Evolutionary conservation across 2,888 invertebrate genomes (phyloP), one percentile per base, ranked within the genome.

Genomic region (Ommatoiulus sabulosus): DNA sequence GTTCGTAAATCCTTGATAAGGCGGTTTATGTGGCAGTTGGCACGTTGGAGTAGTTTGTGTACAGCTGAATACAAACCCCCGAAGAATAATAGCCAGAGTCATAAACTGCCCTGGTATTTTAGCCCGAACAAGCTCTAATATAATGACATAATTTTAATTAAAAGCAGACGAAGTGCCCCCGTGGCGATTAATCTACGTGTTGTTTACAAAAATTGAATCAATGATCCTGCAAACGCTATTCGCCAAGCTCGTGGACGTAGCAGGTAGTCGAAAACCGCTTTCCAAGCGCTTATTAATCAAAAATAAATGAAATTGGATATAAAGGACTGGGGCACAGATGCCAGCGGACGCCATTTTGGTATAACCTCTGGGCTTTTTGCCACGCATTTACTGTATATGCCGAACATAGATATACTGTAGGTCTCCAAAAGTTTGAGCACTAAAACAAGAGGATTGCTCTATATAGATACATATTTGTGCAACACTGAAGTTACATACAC

Each of bases 1-100:
- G 57, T 57, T 57, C 57, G 57, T 57, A 57, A 57, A 57, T 57
- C 57, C 57, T 57, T 57, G 57, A 57, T 57, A 57, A 57, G 57
- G 57, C 57, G 57, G 57, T 57, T 57, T 57, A 57, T 57, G 57
- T 57, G 57, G 17, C 57, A 57, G 57, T 57, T 57, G 57, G 57
- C 57, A 57, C 57, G 57, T 57, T 57, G 57, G 57, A 57, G 57
- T 57, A 10, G 57, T 57, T 57, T 57, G 57, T 57, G 57, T 57
- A 57, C 15, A 57, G 57, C 17, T 17, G 57, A 57, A 57, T 57
- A 10, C 15, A 57, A 57, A 57, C 57, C 57, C 57, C 57, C 57
- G 17, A 57, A 57, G 57, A 57, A 57, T 57, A 57, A 57, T 57
- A 57, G 57, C 57, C 12, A 57, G 57, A 57, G 57, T 57, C 57